phyloP scores from a whole-genome alignment of 2,888 invertebrate genomes.

The Parascotia fuliginaria region DNA sequence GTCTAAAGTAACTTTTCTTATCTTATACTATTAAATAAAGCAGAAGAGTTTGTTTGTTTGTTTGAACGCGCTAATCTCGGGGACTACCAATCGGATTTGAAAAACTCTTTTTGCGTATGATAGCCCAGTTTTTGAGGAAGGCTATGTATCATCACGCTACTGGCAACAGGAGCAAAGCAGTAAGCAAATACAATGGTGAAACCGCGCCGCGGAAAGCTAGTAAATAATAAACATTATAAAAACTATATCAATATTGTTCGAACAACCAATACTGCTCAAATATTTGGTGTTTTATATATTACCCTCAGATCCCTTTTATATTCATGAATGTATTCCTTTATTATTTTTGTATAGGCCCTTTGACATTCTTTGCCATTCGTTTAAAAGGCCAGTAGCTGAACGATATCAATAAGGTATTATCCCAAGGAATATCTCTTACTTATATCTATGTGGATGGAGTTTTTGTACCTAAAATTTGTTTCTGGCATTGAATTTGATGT shows the following conservation, averaged over 20 bases:
- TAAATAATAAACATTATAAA: constrained; percentile 17
- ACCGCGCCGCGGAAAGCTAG: too few species aligned
- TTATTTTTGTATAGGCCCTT: constrained; percentile 11
- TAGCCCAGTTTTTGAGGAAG: too few species aligned
- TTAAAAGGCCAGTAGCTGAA: constrained; percentile 1
- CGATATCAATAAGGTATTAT: constrained; percentile 7
- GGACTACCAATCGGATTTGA: too few species aligned
- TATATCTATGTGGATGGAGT: neutral
- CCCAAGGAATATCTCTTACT: neutral
- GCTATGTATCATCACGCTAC: too few species aligned
- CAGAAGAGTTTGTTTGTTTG: too few species aligned
- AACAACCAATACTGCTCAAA: constrained; percentile 7
- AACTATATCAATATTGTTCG: neutral
- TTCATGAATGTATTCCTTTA: constrained; percentile 10
- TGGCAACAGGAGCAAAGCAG: too few species aligned
- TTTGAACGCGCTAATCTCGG: too few species aligned
- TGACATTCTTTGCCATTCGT: neutral
- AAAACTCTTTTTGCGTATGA: too few species aligned
- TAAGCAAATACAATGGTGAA: too few species aligned
- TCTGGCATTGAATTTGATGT: too few species aligned
- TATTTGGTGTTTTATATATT: constrained; percentile 1
- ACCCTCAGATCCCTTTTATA: constrained; percentile 4
- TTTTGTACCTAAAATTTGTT: neutral
- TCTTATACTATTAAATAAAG: too few species aligned
- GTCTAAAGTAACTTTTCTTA: too few species aligned